These are phyloP conservation scores for Andrena cerasifolii DNA, from an alignment of 1,140 invertebrate genomes.

Conservation along the genomic window DNA sequence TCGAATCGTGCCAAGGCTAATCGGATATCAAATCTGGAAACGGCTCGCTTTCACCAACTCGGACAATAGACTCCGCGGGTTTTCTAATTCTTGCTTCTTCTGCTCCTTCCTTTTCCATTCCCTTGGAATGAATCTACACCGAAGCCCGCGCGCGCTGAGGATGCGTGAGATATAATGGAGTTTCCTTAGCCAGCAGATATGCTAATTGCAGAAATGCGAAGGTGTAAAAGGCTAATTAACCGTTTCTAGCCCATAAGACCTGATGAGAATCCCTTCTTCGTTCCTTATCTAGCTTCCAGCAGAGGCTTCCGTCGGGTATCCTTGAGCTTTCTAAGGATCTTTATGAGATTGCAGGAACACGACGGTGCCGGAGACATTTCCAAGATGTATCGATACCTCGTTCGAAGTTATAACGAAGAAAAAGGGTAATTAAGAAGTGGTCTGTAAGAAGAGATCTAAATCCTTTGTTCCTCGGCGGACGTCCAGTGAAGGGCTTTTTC, in stretches of 20 bases:
- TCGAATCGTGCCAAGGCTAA: slow-evolving; percentile 65
- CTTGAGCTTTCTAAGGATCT: neutral
- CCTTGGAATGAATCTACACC: neutral
- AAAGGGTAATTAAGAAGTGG: no score
- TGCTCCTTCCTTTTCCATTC: neutral
- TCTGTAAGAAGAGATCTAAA: no score
- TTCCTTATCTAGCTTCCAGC: neutral
- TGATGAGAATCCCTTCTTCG: neutral
- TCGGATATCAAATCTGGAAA: slow-evolving; percentile 56
- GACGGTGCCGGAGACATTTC: neutral
- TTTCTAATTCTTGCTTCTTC: slow-evolving; percentile 37
- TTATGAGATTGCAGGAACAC: neutral
- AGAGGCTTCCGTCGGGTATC: neutral
- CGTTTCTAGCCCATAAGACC: neutral
- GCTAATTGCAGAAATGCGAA: slow-evolving; percentile 24
- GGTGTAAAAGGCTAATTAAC: slow-evolving; percentile 16
- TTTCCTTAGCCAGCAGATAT: slow-evolving; percentile 35
- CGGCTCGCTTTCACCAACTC: slow-evolving; percentile 60
- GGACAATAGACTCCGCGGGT: slow-evolving; percentile 46
- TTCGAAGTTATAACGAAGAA: no score
- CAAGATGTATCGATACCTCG: no score
- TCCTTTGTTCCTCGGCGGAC: no score
- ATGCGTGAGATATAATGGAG: slow-evolving; percentile 33
- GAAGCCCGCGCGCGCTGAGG: neutral
- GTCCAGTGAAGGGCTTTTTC: neutral